Conservation (phyloP, 2,113 vertebrate species). For the Shinisaurus crocodilurus region DNA sequence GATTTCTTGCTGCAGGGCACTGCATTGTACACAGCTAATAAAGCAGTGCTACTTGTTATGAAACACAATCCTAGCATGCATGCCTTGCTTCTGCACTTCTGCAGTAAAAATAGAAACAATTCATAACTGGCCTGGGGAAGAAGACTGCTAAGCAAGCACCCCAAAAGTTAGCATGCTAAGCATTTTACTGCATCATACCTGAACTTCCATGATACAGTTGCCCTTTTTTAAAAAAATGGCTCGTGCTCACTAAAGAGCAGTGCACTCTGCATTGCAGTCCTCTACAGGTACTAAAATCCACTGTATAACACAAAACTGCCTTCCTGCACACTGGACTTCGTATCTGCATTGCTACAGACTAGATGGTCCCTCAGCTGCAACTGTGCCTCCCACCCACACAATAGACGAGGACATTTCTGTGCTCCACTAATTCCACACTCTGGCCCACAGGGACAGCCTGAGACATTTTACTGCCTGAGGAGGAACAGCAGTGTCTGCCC, state of each 20-base stretch:
- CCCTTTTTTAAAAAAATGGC: background rate
- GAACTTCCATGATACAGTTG: background rate
- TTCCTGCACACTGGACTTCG: background rate
- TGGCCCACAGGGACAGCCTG: background rate
- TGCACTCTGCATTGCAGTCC: constrained; percentile 21
- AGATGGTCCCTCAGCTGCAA: background rate
- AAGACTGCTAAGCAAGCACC: background rate
- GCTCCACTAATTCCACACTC: background rate
- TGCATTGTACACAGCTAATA: background rate
- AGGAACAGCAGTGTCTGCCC: no score
- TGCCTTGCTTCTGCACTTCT: background rate
- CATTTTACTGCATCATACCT: background rate
- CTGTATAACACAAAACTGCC: background rate
- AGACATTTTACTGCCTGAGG: no score
- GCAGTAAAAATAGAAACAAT: background rate
- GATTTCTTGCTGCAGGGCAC: background rate
- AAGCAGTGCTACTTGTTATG: background rate
- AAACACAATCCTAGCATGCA: background rate
- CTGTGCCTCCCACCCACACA: constrained; percentile 10
- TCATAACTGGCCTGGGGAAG: background rate
- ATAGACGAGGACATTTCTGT: background rate
- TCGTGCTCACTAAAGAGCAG: background rate
- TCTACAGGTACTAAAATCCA: background rate
- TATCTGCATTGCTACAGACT: constrained; percentile 25
- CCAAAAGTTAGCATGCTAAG: background rate